Conservation (phyloP, 2,888 invertebrate species). For the Abrostola triplasia region DNA sequence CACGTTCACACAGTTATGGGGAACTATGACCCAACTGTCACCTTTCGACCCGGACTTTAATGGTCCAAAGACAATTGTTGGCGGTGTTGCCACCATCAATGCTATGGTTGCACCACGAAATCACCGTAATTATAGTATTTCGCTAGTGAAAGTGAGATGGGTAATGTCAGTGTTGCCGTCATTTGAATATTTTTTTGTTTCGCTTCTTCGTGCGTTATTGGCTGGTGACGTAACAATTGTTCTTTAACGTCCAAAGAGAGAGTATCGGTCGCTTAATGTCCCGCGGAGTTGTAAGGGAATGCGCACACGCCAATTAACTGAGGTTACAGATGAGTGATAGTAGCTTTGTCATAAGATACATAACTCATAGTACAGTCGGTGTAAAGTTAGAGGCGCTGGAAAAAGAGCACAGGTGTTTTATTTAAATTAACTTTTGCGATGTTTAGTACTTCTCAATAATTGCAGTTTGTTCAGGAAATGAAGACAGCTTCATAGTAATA, state of each 20-base stretch:
- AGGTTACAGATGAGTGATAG: not conserved
- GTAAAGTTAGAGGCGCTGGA: not conserved
- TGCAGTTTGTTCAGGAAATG: too few species aligned
- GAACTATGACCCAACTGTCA: constrained; percentile 43
- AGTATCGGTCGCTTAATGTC: constrained; percentile 9
- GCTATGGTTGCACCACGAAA: constrained; percentile 22
- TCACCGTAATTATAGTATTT: constrained; percentile 72
- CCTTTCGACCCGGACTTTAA: constrained; percentile 52
- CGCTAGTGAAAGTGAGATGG: constrained; percentile 68
- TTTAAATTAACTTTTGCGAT: not conserved
- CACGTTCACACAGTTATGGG: constrained; percentile 27
- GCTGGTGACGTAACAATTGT: constrained; percentile 27
- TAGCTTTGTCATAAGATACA: not conserved
- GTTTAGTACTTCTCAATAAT: constrained; percentile 9
- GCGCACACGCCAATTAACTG: constrained; percentile 12
- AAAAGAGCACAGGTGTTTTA: too few species aligned
- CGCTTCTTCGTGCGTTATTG: constrained; percentile 19
- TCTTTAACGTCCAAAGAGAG: constrained; percentile 20
- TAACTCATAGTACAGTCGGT: not conserved
- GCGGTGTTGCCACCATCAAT: constrained; percentile 20
- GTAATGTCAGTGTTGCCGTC: constrained; percentile 34
- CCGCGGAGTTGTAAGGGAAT: constrained; percentile 8
- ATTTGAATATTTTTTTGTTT: constrained; percentile 20
- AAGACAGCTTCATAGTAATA: too few species aligned
- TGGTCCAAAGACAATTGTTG: constrained; percentile 41